phyloP scores from a whole-genome alignment of 2,888 invertebrate species.

The Bugulina stolonifera region DNA sequence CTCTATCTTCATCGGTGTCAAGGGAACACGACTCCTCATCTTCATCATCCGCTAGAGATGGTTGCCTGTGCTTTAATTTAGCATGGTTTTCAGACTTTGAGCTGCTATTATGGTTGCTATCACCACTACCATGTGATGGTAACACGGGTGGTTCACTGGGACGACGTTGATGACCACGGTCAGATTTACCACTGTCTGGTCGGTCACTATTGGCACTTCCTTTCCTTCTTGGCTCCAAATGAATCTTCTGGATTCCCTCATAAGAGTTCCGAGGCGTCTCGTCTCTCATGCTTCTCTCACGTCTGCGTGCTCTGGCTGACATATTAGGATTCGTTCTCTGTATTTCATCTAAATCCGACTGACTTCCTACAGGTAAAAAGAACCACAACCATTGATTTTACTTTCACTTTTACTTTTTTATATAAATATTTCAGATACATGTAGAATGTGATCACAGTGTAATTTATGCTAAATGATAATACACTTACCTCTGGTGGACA shows the following conservation, averaged over 20 bases:
- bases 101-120: not conserved
- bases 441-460: too few relatives aligned
- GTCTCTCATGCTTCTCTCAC: slow-evolving; percentile 34
- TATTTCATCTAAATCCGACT: not conserved
- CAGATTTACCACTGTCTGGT: slow-evolving; percentile 17
- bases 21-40: slow-evolving; percentile 15
- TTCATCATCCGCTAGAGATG: slow-evolving; percentile 1
- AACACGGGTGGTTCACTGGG: not conserved
- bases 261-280: slow-evolving; percentile 23
- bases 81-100: not conserved
- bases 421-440: too few relatives aligned
- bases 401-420: too few relatives aligned
- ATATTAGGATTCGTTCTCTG: slow-evolving; percentile 33
- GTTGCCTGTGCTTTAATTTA: not conserved
- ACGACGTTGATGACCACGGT: not conserved
- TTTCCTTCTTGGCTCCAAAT: slow-evolving; percentile 16
- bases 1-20: not conserved
- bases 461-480: too few relatives aligned
- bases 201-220: slow-evolving; percentile 20
- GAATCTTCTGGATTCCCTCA: slow-evolving; percentile 22
- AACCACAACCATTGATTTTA: too few relatives aligned
- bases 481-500: too few relatives aligned
- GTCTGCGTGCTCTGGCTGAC: slow-evolving; percentile 43
- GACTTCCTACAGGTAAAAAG: not conserved
- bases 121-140: not conserved